phyloP scores from a whole-genome alignment of 2,113 vertebrate species.

The Engraulis encrasicolus region DNA sequence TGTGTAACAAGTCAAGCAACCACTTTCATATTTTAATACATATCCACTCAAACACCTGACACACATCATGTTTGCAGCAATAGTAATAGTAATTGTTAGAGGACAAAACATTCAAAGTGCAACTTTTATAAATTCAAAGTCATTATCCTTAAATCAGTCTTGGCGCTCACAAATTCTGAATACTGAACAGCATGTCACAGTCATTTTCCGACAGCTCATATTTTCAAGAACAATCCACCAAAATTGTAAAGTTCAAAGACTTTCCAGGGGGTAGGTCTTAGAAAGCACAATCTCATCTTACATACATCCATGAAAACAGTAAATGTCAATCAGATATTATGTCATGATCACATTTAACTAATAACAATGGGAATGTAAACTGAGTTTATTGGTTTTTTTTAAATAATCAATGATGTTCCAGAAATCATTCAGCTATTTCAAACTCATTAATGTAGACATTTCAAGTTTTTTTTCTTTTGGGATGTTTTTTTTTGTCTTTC shows the following conservation, averaged over 20 bases:
- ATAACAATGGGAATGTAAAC: too few species aligned
- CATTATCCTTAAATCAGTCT: background rate
- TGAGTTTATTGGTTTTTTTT: too few species aligned
- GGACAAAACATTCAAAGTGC: background rate
- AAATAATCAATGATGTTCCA: too few species aligned
- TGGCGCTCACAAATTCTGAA: background rate
- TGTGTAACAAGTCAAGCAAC: background rate
- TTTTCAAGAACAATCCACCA: background rate
- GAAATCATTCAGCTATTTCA: too few species aligned
- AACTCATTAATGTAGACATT: too few species aligned
- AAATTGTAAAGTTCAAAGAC: background rate
- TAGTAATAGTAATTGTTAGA: background rate
- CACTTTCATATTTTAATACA: background rate
- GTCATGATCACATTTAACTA: too few species aligned
- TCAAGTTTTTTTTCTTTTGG: too few species aligned
- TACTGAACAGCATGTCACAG: background rate
- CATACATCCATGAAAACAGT: too few species aligned
- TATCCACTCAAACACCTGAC: background rate
- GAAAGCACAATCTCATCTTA: background rate
- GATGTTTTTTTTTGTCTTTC: too few species aligned
- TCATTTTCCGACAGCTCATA: background rate
- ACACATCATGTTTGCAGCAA: background rate
- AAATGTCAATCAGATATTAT: too few species aligned
- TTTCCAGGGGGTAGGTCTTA: background rate
- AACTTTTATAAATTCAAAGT: background rate